Evolutionary conservation across 2,797 vertebrate species (phyloP).

Genomic region (Sardinella longiceps): DNA sequence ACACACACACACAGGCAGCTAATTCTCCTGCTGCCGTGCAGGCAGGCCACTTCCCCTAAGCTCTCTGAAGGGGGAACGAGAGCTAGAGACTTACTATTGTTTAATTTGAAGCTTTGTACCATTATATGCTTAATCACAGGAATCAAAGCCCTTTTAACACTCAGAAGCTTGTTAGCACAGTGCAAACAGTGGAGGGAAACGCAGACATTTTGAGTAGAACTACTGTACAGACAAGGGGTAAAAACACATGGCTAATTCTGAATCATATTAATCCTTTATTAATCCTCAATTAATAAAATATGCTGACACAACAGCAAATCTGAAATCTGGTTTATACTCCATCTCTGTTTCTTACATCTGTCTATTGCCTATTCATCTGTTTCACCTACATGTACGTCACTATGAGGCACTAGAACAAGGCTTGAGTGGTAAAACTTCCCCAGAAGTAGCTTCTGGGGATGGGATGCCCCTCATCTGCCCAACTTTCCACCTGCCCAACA

Average conservation of each 20-base stretch:
- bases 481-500: no score
- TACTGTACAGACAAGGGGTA: not conserved
- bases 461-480: no score
- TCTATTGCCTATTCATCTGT: not conserved
- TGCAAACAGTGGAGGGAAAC: not conserved
- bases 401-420: no score
- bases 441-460: no score
- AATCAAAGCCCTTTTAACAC: not conserved
- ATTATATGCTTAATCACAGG: not conserved
- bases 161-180: not conserved
- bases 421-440: no score
- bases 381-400: no score
- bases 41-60: slow-evolving; percentile 42
- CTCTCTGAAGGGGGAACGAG: not conserved
- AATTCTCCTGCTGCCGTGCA: slow-evolving; percentile 64
- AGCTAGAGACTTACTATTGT: not conserved
- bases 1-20: slow-evolving; percentile 47
- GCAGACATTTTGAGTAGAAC: not conserved
- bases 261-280: no score
- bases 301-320: not conserved
- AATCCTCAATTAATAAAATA: no score
- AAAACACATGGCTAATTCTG: no score
- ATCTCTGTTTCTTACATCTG: not conserved
- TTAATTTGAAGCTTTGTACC: not conserved
- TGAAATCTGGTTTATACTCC: not conserved